Conservation (phyloP, 2,888 invertebrate species). For the Coelinius sp. region DNA sequence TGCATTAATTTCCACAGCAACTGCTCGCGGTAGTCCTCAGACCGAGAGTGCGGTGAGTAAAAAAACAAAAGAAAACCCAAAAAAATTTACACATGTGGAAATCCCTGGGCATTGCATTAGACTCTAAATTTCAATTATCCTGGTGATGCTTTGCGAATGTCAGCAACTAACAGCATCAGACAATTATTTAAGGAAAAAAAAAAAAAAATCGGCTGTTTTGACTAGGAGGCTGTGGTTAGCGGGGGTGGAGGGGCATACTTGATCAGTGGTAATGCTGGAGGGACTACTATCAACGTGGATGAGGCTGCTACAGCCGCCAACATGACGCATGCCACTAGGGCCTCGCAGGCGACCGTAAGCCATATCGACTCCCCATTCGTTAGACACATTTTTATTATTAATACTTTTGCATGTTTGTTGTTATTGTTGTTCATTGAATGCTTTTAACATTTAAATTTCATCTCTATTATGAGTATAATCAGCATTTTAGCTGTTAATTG, state of each 20-base stretch:
- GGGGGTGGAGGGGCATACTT: conserved; percentile 72
- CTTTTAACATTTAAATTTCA: neutral
- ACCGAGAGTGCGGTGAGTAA: conserved; percentile 78
- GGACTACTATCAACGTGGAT: conserved; percentile 68
- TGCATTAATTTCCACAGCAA: conserved; percentile 72
- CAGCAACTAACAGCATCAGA: neutral
- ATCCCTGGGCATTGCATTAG: neutral
- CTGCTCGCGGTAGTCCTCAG: conserved; percentile 78
- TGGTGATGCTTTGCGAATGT: conserved; percentile 24
- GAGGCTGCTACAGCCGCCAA: conserved; percentile 74
- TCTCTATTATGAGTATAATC: too few relatives aligned
- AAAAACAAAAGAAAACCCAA: too few relatives aligned
- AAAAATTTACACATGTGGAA: neutral
- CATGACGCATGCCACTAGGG: conserved; percentile 84
- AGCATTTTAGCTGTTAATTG: too few relatives aligned
- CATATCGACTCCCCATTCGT: conserved; percentile 65
- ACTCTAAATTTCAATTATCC: neutral
- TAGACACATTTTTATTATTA: conserved; percentile 60
- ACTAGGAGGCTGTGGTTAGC: conserved; percentile 70
- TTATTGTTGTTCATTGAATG: neutral
- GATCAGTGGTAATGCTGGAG: conserved; percentile 72
- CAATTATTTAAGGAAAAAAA: conserved; percentile 27
- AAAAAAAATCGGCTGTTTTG: conserved; percentile 56
- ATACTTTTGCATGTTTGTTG: conserved; percentile 44
- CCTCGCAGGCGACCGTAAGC: conserved; percentile 90